Evolutionary conservation across 2,113 vertebrate species (phyloP).

Genomic region (Peromyscus polionotus): DNA sequence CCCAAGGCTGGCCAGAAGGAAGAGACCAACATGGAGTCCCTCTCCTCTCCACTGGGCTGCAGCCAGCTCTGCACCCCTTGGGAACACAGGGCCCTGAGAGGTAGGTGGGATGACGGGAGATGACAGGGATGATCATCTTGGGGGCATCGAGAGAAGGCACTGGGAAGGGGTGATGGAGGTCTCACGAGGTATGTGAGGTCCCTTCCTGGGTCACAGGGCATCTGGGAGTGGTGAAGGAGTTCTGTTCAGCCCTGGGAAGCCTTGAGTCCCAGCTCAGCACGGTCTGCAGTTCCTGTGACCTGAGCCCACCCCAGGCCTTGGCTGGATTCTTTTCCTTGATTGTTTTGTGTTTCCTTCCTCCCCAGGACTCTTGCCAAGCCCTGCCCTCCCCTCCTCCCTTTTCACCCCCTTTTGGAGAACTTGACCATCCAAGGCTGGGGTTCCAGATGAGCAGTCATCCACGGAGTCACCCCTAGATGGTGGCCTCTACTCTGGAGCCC

Average conservation of each 20-base stretch:
- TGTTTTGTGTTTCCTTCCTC: slow-evolving; percentile 76
- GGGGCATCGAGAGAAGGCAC: too few relatives aligned
- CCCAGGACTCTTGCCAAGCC: slow-evolving; percentile 28
- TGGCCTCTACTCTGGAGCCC: not conserved
- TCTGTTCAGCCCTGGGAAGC: too few relatives aligned
- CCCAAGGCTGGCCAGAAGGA: not conserved
- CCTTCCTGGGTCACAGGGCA: not conserved
- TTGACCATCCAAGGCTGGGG: not conserved
- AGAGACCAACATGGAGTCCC: not conserved
- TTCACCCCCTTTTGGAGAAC: not conserved
- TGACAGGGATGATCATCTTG: not conserved
- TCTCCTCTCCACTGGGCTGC: not conserved
- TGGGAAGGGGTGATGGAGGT: not conserved
- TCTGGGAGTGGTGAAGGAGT: not conserved
- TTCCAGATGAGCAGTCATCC: not conserved
- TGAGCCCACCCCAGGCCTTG: slow-evolving; percentile 44
- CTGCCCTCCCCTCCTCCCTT: not conserved
- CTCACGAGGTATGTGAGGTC: not conserved
- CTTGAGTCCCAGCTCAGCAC: not conserved
- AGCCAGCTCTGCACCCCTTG: not conserved
- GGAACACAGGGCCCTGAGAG: not conserved
- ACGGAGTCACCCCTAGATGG: not conserved
- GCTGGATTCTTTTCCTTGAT: slow-evolving; percentile 66
- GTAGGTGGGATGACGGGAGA: not conserved
- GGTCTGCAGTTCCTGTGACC: not conserved